phyloP scores from a whole-genome alignment of 2,888 invertebrate species.

The Pomacea canaliculata region DNA sequence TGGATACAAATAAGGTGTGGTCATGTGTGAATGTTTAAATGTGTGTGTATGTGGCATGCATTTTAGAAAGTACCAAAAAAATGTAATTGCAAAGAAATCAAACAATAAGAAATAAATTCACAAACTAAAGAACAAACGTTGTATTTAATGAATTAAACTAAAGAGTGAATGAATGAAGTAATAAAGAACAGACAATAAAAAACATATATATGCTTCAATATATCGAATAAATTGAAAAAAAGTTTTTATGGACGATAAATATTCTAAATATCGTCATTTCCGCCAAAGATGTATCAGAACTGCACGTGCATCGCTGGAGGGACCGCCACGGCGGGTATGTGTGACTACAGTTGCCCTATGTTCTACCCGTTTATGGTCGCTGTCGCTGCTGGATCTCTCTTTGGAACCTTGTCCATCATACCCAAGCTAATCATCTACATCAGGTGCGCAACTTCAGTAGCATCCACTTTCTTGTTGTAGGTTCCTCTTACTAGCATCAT shows the following conservation, averaged over 20 bases:
- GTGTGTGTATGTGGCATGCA: background rate
- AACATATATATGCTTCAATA: too few species aligned
- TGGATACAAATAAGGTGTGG: background rate
- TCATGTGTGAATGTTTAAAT: background rate
- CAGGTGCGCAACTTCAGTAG: background rate
- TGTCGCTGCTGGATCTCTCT: background rate
- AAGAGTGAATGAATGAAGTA: too few species aligned
- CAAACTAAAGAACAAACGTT: too few species aligned
- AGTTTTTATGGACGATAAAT: too few species aligned
- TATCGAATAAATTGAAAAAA: too few species aligned
- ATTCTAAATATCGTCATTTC: too few species aligned
- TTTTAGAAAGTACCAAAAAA: background rate
- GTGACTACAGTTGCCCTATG: conserved; percentile 22
- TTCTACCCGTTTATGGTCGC: conserved; percentile 18
- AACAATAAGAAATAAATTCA: too few species aligned
- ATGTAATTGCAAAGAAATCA: background rate
- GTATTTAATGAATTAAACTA: too few species aligned
- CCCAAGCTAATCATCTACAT: conserved; percentile 20
- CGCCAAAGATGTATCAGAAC: conserved; percentile 10
- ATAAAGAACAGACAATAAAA: too few species aligned
- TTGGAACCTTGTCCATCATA: conserved; percentile 6
- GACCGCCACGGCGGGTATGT: conserved; percentile 9
- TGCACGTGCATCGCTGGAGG: conserved; percentile 21
- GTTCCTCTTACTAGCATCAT: too few species aligned
- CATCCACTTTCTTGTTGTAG: too few species aligned